phyloP scores from a whole-genome alignment of 2,113 vertebrate species.

The Ptychochromis oligacanthus region DNA sequence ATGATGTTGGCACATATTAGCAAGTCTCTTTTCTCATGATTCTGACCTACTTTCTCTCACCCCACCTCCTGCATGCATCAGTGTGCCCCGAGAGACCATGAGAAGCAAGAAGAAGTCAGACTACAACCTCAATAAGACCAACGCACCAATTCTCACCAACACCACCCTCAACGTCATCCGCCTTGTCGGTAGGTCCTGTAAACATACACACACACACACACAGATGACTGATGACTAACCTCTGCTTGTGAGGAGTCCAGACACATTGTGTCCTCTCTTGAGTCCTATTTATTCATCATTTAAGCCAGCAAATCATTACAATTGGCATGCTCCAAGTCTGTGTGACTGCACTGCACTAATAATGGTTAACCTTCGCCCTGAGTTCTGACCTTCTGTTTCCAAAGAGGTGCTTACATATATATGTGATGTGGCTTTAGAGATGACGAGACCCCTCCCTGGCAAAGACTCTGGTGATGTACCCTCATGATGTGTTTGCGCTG shows the following conservation, averaged over 20 bases:
- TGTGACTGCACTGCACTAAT: constrained; percentile 56
- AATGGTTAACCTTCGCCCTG: constrained; percentile 57
- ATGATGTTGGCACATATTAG: constrained; percentile 31
- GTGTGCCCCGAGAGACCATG: constrained; percentile 91
- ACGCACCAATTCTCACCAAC: constrained; percentile 96
- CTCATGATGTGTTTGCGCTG: constrained; percentile 25
- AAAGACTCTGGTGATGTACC: not conserved
- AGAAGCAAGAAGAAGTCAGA: constrained; percentile 93
- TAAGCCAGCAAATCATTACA: constrained; percentile 45
- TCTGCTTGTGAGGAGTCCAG: constrained; percentile 5
- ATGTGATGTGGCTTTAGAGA: constrained; percentile 31
- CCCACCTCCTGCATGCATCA: constrained; percentile 65
- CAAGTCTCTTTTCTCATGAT: constrained; percentile 14
- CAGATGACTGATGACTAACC: not conserved
- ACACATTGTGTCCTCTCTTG: constrained; percentile 7
- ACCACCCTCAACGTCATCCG: constrained; percentile 97
- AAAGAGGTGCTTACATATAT: constrained; percentile 24
- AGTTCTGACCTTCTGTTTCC: constrained; percentile 45
- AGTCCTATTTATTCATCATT: constrained; percentile 59
- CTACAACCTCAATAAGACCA: constrained; percentile 93
- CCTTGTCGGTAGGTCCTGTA: constrained; percentile 90
- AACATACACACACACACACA: not conserved
- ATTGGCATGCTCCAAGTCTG: constrained; percentile 4
- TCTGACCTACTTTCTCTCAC: not conserved
- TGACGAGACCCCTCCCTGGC: not conserved